These are phyloP conservation scores for Polydesmus complanatus DNA, from an alignment of 2,888 invertebrate genomes.

Conservation along the genomic window DNA sequence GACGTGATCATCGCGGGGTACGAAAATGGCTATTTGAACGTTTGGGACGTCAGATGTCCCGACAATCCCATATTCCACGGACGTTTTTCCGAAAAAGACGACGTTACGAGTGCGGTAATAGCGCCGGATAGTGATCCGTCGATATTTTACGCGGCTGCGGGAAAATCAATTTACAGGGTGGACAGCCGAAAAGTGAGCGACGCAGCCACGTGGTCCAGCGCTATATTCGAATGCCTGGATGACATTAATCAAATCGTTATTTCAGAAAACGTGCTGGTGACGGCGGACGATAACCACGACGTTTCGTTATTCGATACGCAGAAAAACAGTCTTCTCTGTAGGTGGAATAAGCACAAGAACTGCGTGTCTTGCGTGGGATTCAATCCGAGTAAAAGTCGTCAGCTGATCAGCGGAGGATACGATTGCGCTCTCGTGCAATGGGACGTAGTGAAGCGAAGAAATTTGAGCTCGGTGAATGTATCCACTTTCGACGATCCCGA, in stretches of 20 bases:
- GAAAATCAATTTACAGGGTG: background rate
- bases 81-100: background rate
- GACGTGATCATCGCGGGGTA: background rate
- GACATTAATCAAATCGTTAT: conserved; percentile 4
- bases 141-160: background rate
- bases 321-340: background rate
- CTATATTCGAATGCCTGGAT: background rate
- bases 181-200: background rate
- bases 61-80: background rate
- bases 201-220: background rate
- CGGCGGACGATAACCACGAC: background rate
- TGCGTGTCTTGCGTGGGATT: background rate
- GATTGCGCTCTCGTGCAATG: conserved; percentile 1
- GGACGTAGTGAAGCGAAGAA: background rate
- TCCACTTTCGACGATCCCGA: background rate
- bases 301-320: background rate
- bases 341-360: background rate
- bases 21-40: background rate
- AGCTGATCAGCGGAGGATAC: conserved; percentile 1
- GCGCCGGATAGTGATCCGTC: background rate
- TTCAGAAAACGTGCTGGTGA: background rate
- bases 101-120: background rate
- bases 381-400: background rate
- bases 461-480: background rate
- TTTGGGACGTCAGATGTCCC: conserved; percentile 2